Conservation (phyloP, 2,888 invertebrate genomes). For the Rambutsinella grinnellia region DNA sequence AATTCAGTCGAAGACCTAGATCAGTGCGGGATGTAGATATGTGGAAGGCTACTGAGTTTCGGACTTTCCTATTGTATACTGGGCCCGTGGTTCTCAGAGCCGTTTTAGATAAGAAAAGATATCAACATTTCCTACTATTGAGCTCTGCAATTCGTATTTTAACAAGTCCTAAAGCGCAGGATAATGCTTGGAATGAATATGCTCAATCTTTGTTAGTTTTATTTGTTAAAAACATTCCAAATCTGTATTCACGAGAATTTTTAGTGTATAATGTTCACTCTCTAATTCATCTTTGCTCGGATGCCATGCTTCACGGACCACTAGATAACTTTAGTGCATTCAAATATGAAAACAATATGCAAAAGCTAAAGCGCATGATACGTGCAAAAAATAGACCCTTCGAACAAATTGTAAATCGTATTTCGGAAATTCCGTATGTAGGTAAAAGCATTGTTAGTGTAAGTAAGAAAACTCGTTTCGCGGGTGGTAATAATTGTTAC, state of each 20-base stretch:
- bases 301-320: conserved; percentile 60
- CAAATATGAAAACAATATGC: conserved; percentile 64
- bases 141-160: conserved; percentile 30
- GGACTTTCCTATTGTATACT: conserved; percentile 65
- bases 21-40: conserved; percentile 61
- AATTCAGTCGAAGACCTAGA: conserved; percentile 66
- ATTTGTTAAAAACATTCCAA: conserved; percentile 66
- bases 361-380: conserved; percentile 54
- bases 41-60: conserved; percentile 67
- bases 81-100: conserved; percentile 63
- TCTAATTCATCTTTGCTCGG: conserved; percentile 68
- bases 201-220: conserved; percentile 57
- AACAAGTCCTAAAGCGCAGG: neutral
- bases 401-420: conserved; percentile 31
- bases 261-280: conserved; percentile 69
- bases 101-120: conserved; percentile 43
- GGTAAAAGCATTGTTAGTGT: neutral
- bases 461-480: neutral
- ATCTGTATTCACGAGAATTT: conserved; percentile 67
- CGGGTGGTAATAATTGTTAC: conserved; percentile 39
- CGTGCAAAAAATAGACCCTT: conserved; percentile 15
- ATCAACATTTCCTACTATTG: conserved; percentile 38
- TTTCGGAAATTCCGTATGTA: conserved; percentile 3
- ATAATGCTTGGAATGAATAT: conserved; percentile 47
- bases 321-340: conserved; percentile 63